phyloP scores from a whole-genome alignment of 2,888 invertebrate genomes.

The Sphaeridia pumilis region DNA sequence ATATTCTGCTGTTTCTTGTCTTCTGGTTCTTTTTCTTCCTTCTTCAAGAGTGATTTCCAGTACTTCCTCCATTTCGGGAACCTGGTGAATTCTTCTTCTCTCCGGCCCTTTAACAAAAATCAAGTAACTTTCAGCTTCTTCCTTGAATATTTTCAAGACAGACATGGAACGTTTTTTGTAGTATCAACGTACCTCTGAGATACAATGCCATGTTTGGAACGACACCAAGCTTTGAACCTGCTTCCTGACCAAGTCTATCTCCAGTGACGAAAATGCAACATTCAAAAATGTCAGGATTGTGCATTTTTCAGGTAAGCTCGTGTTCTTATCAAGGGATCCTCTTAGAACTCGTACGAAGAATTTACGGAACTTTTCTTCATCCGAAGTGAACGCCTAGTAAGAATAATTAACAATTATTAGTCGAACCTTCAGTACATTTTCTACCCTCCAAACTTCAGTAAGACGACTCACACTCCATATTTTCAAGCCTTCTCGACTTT shows the following conservation, averaged over 20 bases:
- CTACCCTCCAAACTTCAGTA: too few relatives aligned
- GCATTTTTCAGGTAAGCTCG: conserved; percentile 47
- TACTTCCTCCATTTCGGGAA: conserved; percentile 84
- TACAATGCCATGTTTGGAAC: conserved; percentile 81
- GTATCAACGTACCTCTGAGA: conserved; percentile 57
- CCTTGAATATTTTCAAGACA: background rate
- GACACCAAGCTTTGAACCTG: conserved; percentile 85
- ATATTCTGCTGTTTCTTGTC: conserved; percentile 42
- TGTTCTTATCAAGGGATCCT: conserved; percentile 64
- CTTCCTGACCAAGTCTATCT: conserved; percentile 81
- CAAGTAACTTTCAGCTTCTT: background rate
- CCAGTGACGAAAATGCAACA: conserved; percentile 96
- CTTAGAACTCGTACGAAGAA: conserved; percentile 72
- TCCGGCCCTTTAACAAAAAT: conserved; percentile 49
- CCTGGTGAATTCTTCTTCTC: conserved; percentile 73
- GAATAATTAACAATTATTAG: background rate
- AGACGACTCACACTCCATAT: conserved; percentile 68
- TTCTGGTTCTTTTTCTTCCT: conserved; percentile 45
- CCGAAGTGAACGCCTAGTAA: conserved; percentile 60
- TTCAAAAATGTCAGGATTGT: conserved; percentile 68
- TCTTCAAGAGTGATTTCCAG: conserved; percentile 80
- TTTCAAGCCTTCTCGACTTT: conserved; percentile 89
- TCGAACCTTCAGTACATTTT: background rate
- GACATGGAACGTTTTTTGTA: background rate
- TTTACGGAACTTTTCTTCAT: conserved; percentile 61